These are phyloP conservation scores for Tenebrio molitor DNA, from an alignment of 1,140 invertebrate species.

Conservation along the genomic window DNA sequence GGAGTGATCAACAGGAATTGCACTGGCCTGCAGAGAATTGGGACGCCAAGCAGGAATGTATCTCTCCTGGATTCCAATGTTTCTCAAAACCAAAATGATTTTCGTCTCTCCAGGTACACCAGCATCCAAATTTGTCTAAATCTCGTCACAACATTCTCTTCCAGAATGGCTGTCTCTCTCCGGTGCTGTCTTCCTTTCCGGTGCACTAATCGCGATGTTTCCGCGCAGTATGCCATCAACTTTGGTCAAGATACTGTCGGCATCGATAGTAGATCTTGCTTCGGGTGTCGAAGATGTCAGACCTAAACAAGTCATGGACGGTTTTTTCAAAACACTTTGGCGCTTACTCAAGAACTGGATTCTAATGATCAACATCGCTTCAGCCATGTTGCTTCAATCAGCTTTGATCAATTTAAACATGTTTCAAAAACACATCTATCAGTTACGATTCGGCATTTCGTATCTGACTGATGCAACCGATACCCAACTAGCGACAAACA, in stretches of 20 bases:
- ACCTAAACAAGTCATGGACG: conserved; percentile 44
- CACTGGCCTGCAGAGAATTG: conserved; percentile 64
- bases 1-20: conserved; percentile 59
- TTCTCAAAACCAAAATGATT: conserved; percentile 47
- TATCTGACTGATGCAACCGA: conserved; percentile 64
- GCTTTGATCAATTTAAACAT: conserved; percentile 71
- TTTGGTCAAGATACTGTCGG: conserved; percentile 72
- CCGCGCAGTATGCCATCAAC: conserved; percentile 71
- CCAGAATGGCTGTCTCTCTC: conserved; percentile 75
- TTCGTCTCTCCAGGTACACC: conserved; percentile 58
- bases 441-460: conserved; percentile 73
- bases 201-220: conserved; percentile 72
- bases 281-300: conserved; percentile 44
- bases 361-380: conserved; percentile 72
- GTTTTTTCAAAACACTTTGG: conserved; percentile 70
- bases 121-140: conserved; percentile 15
- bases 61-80: conserved; percentile 64
- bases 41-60: conserved; percentile 67
- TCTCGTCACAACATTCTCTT: conserved; percentile 47
- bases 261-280: conserved; percentile 63
- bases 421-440: conserved; percentile 72
- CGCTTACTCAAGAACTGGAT: conserved; percentile 74
- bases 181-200: conserved; percentile 69
- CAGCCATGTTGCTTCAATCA: conserved; percentile 71
- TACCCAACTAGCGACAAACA: conserved; percentile 69